These are phyloP conservation scores for Sclerodermus sp. DNA, from an alignment of 2,888 invertebrate species.

Conservation along the genomic window DNA sequence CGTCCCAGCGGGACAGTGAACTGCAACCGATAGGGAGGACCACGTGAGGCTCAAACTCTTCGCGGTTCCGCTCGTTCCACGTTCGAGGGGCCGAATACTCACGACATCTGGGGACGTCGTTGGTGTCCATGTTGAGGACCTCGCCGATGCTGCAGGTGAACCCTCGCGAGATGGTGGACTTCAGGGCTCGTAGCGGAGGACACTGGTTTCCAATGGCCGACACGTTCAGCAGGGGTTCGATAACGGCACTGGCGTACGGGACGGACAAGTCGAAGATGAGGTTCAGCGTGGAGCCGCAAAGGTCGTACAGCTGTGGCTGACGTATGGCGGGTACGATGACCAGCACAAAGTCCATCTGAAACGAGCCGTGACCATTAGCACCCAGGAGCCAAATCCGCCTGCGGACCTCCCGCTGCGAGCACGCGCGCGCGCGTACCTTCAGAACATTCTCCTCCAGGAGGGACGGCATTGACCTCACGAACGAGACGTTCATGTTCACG, in stretches of 20 bases:
- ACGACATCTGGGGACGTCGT: conserved; percentile 90
- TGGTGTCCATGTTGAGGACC: conserved; percentile 90
- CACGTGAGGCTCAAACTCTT: not conserved
- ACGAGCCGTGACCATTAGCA: too few species aligned
- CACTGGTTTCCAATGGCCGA: conserved; percentile 90
- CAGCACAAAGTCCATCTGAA: conserved; percentile 79
- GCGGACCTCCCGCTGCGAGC: too few species aligned
- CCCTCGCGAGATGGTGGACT: conserved; percentile 82
- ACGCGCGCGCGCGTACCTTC: too few species aligned
- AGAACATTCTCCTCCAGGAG: conserved; percentile 85
- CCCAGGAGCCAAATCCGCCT: too few species aligned
- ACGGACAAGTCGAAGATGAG: conserved; percentile 93
- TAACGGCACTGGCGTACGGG: conserved; percentile 86
- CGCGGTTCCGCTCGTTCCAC: too few species aligned
- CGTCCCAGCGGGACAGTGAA: conserved; percentile 96
- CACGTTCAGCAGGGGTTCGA: conserved; percentile 85
- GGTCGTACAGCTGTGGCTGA: conserved; percentile 90
- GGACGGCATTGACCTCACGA: conserved; percentile 79
- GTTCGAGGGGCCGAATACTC: too few species aligned
- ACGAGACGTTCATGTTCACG: conserved; percentile 91
- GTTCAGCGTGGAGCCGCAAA: conserved; percentile 91
- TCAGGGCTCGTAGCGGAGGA: conserved; percentile 84
- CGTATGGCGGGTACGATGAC: conserved; percentile 85
- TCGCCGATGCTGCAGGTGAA: conserved; percentile 93
- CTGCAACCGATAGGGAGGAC: too few species aligned